Base-by-base conservation (phyloP, 2,797 vertebrate species). In the Schizopygopsis pylzovi region DNA sequence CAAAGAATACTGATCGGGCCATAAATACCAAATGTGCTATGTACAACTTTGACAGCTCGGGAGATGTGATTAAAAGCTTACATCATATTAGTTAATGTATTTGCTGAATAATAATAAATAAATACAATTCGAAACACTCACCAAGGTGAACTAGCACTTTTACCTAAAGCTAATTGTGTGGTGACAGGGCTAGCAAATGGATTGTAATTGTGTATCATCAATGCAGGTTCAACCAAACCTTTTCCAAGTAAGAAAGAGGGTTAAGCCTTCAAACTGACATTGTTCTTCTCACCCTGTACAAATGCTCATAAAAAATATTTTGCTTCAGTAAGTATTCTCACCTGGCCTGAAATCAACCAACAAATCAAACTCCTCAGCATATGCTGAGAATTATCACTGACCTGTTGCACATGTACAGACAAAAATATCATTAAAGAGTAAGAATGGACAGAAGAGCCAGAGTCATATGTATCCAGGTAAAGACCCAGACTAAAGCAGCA, bases 381-480 rank as follows among this genome's bases (percentile, higher is more conserved):
- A 54, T 25, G 37, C 37, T 70, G 13, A 54, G 65, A 54, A 52
- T 18, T 18, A 72, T 72, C 49, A 56, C 5, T 61, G 4, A 59
- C 43, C 49, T 59, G 54, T 72, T 59, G 20, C 12, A 41, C 28
- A 82, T 72, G 16, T 73, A 45, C n/a, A 43, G 80, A 25, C 33
- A 4, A 22, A 73, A 61, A 52, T 28, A 15, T 0, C 20, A 33
- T 33, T 18, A 43, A 20, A 82, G 25, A 59, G 28, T 9, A 45
- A 63, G 52, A 22, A 71, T 52, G 70, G 81, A 73, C 54, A 73
- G 28, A 45, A 9, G 43, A n/a, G 28, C n/a, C 39, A 16, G 18
- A 81, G 81, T 59, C n/a, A 16, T 22, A 18, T 82, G 28, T 39
- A 52, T 72, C 52, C 45, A 77, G 82, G 61, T 54, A 49, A 77